Conservation (phyloP, 2,888 invertebrate species). For the Stegana nigrithorax region DNA sequence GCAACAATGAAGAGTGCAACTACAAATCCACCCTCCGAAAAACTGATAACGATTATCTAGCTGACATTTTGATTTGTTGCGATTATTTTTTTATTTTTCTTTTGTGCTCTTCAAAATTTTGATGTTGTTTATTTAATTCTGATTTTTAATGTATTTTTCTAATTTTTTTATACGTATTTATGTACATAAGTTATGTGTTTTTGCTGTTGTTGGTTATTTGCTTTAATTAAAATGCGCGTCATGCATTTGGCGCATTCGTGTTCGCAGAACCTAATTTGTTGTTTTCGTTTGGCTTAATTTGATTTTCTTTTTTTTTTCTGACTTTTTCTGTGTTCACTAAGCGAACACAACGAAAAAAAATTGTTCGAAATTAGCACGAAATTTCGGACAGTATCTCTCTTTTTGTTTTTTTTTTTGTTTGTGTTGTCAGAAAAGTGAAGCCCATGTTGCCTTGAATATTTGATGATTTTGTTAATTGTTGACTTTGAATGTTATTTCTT, state of each 20-base stretch:
- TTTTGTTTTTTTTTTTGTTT: neutral
- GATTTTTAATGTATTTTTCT: neutral
- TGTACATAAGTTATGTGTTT: conserved; percentile 1
- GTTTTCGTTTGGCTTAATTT: neutral
- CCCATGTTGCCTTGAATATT: conserved; percentile 1
- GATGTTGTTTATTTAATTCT: conserved; percentile 7
- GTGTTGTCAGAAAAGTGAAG: neutral
- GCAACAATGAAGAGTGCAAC: no score
- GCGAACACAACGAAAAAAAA: neutral
- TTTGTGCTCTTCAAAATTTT: conserved; percentile 15
- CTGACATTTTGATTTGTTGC: neutral
- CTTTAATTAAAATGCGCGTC: conserved; percentile 61
- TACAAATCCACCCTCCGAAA: no score
- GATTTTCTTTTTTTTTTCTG: neutral
- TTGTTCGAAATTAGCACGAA: conserved; percentile 7
- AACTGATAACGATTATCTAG: no score
- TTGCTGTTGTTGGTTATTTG: conserved; percentile 35
- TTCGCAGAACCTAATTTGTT: no score
- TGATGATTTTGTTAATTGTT: conserved; percentile 5
- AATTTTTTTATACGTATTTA: neutral
- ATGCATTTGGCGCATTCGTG: conserved; percentile 40
- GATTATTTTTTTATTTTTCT: neutral
- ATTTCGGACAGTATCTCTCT: neutral
- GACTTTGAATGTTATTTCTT: neutral
- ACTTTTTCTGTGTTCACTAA: neutral